phyloP scores from a whole-genome alignment of 2,797 vertebrate genomes.

The Anas georgica region DNA sequence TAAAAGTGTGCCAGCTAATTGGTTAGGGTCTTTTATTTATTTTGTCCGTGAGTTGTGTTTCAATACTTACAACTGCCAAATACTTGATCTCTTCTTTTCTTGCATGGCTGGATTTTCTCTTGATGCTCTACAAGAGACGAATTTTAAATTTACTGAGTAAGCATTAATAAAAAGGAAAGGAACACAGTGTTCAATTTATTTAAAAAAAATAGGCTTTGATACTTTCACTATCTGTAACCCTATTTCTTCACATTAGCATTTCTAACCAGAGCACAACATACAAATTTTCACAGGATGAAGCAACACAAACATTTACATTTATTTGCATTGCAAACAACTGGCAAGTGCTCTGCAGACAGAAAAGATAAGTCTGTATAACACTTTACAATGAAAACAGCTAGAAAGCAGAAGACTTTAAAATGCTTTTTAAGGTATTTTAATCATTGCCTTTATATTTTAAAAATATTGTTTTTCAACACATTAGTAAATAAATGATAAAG shows the following conservation, averaged over 20 bases:
- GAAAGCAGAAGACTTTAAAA: background rate
- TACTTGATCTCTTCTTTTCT: conserved; percentile 97
- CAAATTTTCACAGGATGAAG: background rate
- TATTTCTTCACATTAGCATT: background rate
- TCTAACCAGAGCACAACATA: background rate
- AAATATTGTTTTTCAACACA: background rate
- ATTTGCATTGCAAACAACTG: background rate
- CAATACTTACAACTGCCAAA: conserved; percentile 97
- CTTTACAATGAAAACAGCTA: background rate
- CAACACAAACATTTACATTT: background rate
- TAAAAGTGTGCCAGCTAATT: conserved; percentile 33
- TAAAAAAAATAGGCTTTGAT: background rate
- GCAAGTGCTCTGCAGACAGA: background rate
- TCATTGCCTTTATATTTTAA: background rate
- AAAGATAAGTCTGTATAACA: background rate
- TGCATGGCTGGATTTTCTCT: conserved; percentile 92
- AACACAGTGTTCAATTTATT: background rate
- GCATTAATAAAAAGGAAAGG: background rate
- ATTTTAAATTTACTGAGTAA: conserved; percentile 23
- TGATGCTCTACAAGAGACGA: conserved; percentile 84
- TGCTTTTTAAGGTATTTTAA: background rate
- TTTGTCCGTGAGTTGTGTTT: background rate
- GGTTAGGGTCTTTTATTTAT: background rate
- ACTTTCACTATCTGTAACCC: too few species aligned
- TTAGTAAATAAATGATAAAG: background rate